These are phyloP conservation scores for Goniozus legneri DNA, from an alignment of 1,140 invertebrate species.

Conservation along the genomic window DNA sequence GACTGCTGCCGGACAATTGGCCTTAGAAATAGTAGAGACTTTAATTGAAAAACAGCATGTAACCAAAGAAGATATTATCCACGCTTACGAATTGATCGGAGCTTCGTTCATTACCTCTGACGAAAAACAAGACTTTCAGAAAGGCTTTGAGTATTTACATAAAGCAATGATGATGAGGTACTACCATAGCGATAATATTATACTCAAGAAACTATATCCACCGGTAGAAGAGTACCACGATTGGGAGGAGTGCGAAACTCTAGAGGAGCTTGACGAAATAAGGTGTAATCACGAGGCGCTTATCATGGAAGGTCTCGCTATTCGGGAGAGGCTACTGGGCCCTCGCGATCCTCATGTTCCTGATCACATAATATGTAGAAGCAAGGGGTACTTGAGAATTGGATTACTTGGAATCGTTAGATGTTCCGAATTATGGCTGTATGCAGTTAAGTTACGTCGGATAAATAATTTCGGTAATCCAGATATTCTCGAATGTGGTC, in stretches of 20 bases:
- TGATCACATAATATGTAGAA: conserved; percentile 85
- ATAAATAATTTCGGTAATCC: conserved; percentile 74
- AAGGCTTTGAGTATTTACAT: conserved; percentile 72
- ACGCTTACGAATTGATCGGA: conserved; percentile 84
- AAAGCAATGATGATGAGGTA: conserved; percentile 64
- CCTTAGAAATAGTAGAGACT: conserved; percentile 78
- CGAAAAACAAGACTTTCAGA: conserved; percentile 77
- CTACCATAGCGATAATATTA: conserved; percentile 57
- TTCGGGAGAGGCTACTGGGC: conserved; percentile 79
- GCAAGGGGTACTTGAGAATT: conserved; percentile 89
- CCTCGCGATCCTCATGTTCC: conserved; percentile 78
- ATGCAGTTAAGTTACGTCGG: conserved; percentile 81
- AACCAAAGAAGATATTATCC: conserved; percentile 71
- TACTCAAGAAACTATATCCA: conserved; percentile 64
- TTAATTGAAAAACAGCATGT: conserved; percentile 67
- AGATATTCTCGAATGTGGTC: conserved; percentile 78
- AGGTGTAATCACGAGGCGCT: conserved; percentile 75
- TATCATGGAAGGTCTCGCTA: conserved; percentile 89
- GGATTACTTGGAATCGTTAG: conserved; percentile 78
- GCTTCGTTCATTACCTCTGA: conserved; percentile 92
- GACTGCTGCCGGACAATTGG: conserved; percentile 82
- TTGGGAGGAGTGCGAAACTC: conserved; percentile 76
- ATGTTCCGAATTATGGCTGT: conserved; percentile 86
- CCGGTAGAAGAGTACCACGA: conserved; percentile 83
- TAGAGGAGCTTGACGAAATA: conserved; percentile 75